These are phyloP conservation scores for Ursus arctos DNA, from an alignment of 2,113 vertebrate genomes.

Conservation along the genomic window DNA sequence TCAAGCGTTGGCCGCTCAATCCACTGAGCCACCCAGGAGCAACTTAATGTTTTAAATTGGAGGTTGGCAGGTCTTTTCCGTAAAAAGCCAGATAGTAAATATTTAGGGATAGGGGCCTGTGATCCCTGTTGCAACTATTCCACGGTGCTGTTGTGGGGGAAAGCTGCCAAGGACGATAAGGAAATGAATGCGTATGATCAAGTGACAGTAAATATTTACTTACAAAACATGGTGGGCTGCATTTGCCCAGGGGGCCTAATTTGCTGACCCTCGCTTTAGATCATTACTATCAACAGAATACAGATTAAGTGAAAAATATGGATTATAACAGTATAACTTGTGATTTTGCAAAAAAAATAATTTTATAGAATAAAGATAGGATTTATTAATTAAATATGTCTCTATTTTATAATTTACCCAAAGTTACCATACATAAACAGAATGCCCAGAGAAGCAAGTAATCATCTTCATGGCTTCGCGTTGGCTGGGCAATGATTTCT, in stretches of 20 bases:
- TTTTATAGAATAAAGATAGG: not conserved
- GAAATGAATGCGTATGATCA: not conserved
- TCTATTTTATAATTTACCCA: not conserved
- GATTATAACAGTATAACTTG: not conserved
- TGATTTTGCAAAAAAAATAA: not conserved
- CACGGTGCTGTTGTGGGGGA: not conserved
- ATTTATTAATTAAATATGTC: not conserved
- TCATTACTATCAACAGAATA: not conserved
- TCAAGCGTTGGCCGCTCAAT: not conserved
- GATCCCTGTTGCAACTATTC: not conserved
- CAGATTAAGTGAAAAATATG: not conserved
- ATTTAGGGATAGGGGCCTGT: not conserved
- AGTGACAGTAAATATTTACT: not conserved
- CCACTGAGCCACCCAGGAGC: not conserved
- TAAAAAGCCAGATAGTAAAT: not conserved
- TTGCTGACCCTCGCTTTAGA: not conserved
- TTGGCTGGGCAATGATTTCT: not conserved
- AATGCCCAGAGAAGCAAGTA: not conserved
- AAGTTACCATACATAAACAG: not conserved
- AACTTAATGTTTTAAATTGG: not conserved
- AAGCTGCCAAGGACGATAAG: not conserved
- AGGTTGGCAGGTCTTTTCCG: not conserved
- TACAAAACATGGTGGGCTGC: not conserved
- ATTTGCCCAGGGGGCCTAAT: not conserved
- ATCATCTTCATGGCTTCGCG: not conserved